These are phyloP conservation scores for Mixornis gularis DNA, from an alignment of 2,113 vertebrate species.

Conservation along the genomic window DNA sequence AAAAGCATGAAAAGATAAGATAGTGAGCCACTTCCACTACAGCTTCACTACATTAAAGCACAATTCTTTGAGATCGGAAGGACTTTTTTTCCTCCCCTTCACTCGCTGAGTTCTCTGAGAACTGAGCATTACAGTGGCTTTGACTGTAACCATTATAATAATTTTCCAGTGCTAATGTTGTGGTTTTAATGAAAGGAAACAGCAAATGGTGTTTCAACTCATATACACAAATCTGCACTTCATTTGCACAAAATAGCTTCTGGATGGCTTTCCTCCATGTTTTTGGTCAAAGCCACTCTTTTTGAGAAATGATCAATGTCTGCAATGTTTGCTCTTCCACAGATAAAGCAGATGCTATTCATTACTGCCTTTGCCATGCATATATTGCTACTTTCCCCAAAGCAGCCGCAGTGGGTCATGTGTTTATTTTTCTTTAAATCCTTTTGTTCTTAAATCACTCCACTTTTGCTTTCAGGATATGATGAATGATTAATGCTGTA, in stretches of 20 bases:
- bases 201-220: conserved; percentile 71
- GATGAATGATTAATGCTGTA: conserved; percentile 56
- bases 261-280: conserved; percentile 69
- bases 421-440: conserved; percentile 62
- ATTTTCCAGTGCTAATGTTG: conserved; percentile 75
- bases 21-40: not conserved
- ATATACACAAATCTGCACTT: conserved; percentile 79
- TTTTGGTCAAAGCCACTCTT: conserved; percentile 69
- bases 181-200: conserved; percentile 82
- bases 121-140: conserved; percentile 77
- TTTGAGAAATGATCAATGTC: conserved; percentile 79
- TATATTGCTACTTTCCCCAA: conserved; percentile 59
- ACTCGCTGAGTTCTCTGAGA: conserved; percentile 22
- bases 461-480: conserved; percentile 50
- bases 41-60: not conserved
- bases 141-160: conserved; percentile 83
- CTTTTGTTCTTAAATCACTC: conserved; percentile 58
- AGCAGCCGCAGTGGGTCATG: conserved; percentile 54
- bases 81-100: not conserved
- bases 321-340: conserved; percentile 68
- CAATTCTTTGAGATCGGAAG: not conserved
- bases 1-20: not conserved
- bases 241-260: conserved; percentile 81
- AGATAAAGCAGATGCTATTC: conserved; percentile 85
- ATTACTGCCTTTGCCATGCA: conserved; percentile 74